Conservation (phyloP, 2,797 vertebrate species). For the Ctenopoma kingsleyae region DNA sequence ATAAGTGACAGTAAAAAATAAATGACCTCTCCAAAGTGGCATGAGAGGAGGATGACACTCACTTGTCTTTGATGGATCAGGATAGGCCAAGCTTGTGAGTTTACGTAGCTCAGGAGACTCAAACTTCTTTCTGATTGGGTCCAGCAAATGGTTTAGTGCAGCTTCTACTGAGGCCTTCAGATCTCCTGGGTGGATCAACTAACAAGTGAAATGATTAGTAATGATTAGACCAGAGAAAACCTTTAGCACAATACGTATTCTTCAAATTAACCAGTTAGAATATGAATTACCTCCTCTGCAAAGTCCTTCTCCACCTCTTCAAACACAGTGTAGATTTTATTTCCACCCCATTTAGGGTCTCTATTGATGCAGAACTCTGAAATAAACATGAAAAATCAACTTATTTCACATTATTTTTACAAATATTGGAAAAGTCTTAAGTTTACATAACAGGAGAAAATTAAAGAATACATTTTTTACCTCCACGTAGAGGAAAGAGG, state of each 20-base stretch:
- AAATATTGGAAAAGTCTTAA: not conserved
- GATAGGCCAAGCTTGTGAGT: conserved; percentile 89
- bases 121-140: conserved; percentile 97
- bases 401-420: not conserved
- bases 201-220: not conserved
- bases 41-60: conserved; percentile 55
- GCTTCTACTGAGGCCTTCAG: conserved; percentile 95
- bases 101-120: conserved; percentile 90
- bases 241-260: not conserved
- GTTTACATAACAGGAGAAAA: not conserved
- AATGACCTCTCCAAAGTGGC: no score
- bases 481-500: conserved; percentile 92
- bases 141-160: conserved; percentile 92
- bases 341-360: conserved; percentile 95
- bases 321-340: conserved; percentile 90
- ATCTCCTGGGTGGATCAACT: conserved; percentile 95
- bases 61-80: conserved; percentile 90
- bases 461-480: conserved; percentile 71
- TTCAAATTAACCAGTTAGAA: not conserved
- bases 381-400: conserved; percentile 27
- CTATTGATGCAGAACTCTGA: conserved; percentile 93
- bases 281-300: conserved; percentile 86
- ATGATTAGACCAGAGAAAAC: not conserved
- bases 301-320: conserved; percentile 95
- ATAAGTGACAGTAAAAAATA: not conserved